phyloP scores from a whole-genome alignment of 2,797 vertebrate genomes.

The Sebastes oblongus region DNA sequence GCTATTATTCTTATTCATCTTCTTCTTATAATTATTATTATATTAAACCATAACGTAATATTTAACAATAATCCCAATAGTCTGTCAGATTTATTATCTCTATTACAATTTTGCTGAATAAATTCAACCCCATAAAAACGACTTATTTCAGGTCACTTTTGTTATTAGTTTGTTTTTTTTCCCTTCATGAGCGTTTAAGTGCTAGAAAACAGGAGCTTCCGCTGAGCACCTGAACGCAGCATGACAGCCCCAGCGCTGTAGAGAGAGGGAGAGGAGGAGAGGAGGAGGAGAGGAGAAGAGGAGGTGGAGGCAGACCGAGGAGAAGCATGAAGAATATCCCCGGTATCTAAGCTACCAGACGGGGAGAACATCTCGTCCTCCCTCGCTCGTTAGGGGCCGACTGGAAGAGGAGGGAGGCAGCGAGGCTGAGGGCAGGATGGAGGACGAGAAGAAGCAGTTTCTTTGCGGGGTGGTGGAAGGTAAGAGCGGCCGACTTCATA shows the following conservation, averaged over 20 bases:
- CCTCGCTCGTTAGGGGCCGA: slow-evolving; percentile 20
- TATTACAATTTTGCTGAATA: background rate
- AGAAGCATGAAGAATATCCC: slow-evolving; percentile 56
- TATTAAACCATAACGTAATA: background rate
- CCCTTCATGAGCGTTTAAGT: too few species aligned
- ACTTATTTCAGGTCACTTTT: background rate
- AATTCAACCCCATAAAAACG: background rate
- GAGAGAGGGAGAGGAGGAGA: background rate
- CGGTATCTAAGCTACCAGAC: slow-evolving; percentile 35
- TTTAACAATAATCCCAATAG: background rate
- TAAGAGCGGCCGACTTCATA: slow-evolving; percentile 57
- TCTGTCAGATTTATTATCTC: background rate
- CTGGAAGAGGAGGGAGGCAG: slow-evolving; percentile 34
- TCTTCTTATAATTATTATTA: background rate
- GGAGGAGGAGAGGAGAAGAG: background rate
- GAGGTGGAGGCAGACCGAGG: slow-evolving; percentile 43
- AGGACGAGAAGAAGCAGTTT: slow-evolving; percentile 78
- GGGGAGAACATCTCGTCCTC: slow-evolving; percentile 40
- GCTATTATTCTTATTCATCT: too few species aligned
- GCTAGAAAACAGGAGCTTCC: background rate
- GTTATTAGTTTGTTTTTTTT: background rate
- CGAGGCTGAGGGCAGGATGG: slow-evolving; percentile 66
- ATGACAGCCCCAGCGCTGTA: slow-evolving; percentile 19
- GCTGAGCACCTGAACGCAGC: slow-evolving; percentile 59
- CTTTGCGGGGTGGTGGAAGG: slow-evolving; percentile 87